phyloP scores from a whole-genome alignment of 1,140 invertebrate species.

The Harpegnathos saltator region DNA sequence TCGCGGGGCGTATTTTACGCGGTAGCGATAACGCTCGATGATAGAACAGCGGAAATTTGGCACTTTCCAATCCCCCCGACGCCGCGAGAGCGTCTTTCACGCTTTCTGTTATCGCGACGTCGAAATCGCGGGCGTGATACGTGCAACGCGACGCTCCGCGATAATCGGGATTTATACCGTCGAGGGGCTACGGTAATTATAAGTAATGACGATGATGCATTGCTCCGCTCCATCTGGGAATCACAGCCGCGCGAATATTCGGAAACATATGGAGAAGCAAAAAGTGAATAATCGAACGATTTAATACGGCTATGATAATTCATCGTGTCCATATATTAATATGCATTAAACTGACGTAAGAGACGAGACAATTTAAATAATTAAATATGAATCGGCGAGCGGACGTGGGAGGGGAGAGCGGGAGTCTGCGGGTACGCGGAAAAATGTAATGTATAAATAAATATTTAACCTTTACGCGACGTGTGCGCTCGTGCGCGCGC shows the following conservation, averaged over 20 bases:
- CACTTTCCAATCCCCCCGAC: not conserved
- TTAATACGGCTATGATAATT: too few species aligned
- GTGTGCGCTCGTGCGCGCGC: not conserved
- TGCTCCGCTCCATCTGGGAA: not conserved
- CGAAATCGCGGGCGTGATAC: not conserved
- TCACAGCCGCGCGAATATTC: too few species aligned
- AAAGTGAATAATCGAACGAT: too few species aligned
- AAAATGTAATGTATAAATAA: slow-evolving; percentile 10
- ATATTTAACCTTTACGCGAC: not conserved
- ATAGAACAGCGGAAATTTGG: slow-evolving; percentile 22
- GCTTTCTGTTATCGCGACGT: not conserved
- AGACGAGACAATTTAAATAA: slow-evolving; percentile 40
- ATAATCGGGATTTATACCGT: slow-evolving; percentile 8
- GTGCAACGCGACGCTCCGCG: not conserved
- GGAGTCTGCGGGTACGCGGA: too few species aligned
- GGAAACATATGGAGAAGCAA: too few species aligned
- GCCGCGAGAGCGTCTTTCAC: not conserved
- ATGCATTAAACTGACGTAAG: not conserved
- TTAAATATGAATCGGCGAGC: slow-evolving; percentile 21
- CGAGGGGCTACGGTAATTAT: slow-evolving; percentile 4
- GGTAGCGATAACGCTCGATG: not conserved
- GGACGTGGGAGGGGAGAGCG: too few species aligned
- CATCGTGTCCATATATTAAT: too few species aligned
- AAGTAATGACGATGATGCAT: not conserved
- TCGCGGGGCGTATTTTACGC: slow-evolving; percentile 27